phyloP scores from a whole-genome alignment of 2,113 vertebrate genomes.

The Takifugu bimaculatus region DNA sequence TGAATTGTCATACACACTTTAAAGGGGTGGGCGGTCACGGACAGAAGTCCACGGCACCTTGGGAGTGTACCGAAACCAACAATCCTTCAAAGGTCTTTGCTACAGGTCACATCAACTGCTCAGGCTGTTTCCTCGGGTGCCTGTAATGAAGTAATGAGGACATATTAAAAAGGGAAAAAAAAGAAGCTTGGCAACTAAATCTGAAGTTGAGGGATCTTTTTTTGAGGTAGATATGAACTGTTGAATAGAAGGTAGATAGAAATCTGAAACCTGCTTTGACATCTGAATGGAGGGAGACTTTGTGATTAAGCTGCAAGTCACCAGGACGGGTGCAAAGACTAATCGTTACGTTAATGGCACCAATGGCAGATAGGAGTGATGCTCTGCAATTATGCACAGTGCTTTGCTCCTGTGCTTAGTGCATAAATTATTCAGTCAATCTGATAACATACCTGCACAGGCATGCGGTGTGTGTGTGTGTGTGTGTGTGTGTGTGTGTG shows the following conservation, averaged over 20 bases:
- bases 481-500: too few relatives aligned
- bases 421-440: slow-evolving; percentile 61
- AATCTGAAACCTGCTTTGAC: slow-evolving; percentile 4
- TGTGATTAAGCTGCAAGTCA: slow-evolving; percentile 61
- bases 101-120: too few relatives aligned
- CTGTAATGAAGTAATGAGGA: slow-evolving; percentile 13
- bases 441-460: slow-evolving; percentile 47
- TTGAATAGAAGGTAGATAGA: slow-evolving; percentile 3
- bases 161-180: slow-evolving; percentile 6
- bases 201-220: background rate
- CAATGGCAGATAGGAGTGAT: slow-evolving; percentile 51
- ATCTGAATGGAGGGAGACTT: background rate
- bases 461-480: slow-evolving; percentile 11
- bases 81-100: too few relatives aligned
- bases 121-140: slow-evolving; percentile 17
- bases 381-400: slow-evolving; percentile 52
- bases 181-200: background rate
- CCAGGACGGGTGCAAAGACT: slow-evolving; percentile 50
- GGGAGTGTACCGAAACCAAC: too few relatives aligned
- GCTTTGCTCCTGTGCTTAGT: slow-evolving; percentile 36
- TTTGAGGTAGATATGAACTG: too few relatives aligned
- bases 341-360: slow-evolving; percentile 53
- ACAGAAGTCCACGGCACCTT: too few relatives aligned
- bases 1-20: too few relatives aligned
- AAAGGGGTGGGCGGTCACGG: too few relatives aligned